Evolutionary conservation across 2,797 vertebrate species (phyloP), one percentile per base, ranked within the genome.

Genomic region (Neosilurus mollespiculum): DNA sequence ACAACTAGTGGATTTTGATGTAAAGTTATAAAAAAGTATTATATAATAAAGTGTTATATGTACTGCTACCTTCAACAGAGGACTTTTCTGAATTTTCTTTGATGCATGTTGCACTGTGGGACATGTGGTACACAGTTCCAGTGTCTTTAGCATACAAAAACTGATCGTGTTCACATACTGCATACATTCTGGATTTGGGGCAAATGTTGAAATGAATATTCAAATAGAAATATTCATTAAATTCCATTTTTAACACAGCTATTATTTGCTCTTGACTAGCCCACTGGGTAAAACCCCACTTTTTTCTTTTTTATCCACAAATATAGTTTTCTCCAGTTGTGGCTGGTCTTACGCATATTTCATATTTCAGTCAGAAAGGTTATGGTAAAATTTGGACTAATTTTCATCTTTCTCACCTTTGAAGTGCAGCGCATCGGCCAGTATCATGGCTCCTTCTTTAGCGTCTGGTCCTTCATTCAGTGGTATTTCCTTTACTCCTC

Each of bases 391-490:
- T 76, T 3, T 85, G 22, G 4, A 78, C 22, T 80, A 1, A 18
- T 70, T 5, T 64, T 6, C 54, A 51, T n/a, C 22, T 59, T 76
- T 56, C 91, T 89, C 76, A 94, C 92, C 93, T 93, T 90, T 94
- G 71, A 93, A 93, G 80, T 18, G 81, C 37, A 93, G 51, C 3
- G 89, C 86, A 71, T 87, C 91, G 56, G 90, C 87, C 69, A 93
- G 78, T 65, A 93, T 87, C 85, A 93, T 79, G 7, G 90, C 91
- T 80, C 93, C 93, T 15, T 89, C 75, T 75, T 88, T 88, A 15
- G 87, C 54, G 43, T 91, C 85, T 73, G 93, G 86, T 30, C 87
- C 83, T 82, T 80, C 83, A 2, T 8, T 82, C 65, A 92, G 5
- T 26, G 86, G 84, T 37, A 85, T 87, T 10, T 78, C 88, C 9